These are phyloP conservation scores for Drosophila sp. DNA, from an alignment of 1,140 invertebrate genomes.

Conservation along the genomic window DNA sequence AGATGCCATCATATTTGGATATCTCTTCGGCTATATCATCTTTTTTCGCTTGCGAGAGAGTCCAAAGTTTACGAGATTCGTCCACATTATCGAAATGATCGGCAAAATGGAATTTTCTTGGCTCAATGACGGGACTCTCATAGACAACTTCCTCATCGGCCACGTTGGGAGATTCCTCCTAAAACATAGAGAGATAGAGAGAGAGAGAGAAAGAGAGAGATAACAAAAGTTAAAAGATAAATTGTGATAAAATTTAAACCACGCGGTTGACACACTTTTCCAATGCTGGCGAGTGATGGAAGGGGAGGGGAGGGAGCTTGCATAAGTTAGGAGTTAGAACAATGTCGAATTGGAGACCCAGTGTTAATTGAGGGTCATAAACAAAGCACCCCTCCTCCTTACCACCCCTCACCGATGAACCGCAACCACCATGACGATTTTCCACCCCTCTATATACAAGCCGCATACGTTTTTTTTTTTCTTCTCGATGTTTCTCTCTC, in stretches of 20 bases:
- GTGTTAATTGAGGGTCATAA: slow-evolving; percentile 54
- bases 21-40: slow-evolving; percentile 95
- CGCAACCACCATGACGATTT: slow-evolving; percentile 12
- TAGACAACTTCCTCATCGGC: slow-evolving; percentile 82
- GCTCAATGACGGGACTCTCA: slow-evolving; percentile 85
- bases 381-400: slow-evolving; percentile 11
- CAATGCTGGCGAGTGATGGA: slow-evolving; percentile 7
- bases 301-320: slow-evolving; percentile 30
- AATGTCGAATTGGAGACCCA: not conserved
- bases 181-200: slow-evolving; percentile 1
- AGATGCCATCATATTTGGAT: slow-evolving; percentile 96
- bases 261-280: slow-evolving; percentile 61
- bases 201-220: slow-evolving; percentile 23
- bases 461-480: slow-evolving; percentile 4
- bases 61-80: slow-evolving; percentile 91
- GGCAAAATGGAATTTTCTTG: slow-evolving; percentile 89
- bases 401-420: not conserved
- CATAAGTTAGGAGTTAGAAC: slow-evolving; percentile 43
- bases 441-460: slow-evolving; percentile 5
- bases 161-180: slow-evolving; percentile 47
- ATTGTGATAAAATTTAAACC: slow-evolving; percentile 37
- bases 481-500: slow-evolving; percentile 40
- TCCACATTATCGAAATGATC: slow-evolving; percentile 95
- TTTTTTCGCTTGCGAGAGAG: slow-evolving; percentile 96
- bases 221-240: slow-evolving; percentile 41